Conservation (phyloP, 2,797 vertebrate species). For the Phataginus tricuspis region DNA sequence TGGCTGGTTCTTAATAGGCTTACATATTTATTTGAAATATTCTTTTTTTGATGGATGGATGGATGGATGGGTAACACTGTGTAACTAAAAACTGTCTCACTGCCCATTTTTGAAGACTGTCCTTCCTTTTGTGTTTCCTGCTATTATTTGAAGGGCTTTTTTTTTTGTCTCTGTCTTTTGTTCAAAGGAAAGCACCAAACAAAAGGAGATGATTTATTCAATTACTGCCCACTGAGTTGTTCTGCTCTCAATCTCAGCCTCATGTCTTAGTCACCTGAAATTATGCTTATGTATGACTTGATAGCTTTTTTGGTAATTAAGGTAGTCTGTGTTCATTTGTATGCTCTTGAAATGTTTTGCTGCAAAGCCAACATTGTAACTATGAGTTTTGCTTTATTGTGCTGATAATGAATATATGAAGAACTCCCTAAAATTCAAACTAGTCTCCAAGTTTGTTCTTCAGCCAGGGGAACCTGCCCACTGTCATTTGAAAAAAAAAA, state of each 20-base stretch:
- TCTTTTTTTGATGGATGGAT: not conserved
- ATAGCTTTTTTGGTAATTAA: not conserved
- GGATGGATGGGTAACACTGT: not conserved
- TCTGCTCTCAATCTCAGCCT: not conserved
- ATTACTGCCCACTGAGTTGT: not conserved
- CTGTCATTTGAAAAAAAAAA: not conserved
- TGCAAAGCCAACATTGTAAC: not conserved
- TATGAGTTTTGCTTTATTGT: conserved; percentile 50
- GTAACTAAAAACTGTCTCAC: not conserved
- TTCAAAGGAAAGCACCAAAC: conserved; percentile 23
- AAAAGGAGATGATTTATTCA: conserved; percentile 13
- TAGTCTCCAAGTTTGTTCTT: conserved; percentile 37
- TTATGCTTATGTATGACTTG: not conserved
- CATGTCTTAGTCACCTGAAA: not conserved
- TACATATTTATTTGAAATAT: conserved; percentile 15
- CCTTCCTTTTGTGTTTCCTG: not conserved
- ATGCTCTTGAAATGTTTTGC: conserved; percentile 29
- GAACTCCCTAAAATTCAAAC: conserved; percentile 31
- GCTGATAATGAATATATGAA: not conserved
- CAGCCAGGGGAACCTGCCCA: not conserved
- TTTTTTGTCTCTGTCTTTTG: not conserved
- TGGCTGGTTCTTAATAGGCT: not conserved
- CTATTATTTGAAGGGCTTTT: not conserved
- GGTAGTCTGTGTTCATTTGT: not conserved
- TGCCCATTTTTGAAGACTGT: not conserved